phyloP scores from a whole-genome alignment of 1,140 invertebrate genomes.

The Conopomorpha cramerella region DNA sequence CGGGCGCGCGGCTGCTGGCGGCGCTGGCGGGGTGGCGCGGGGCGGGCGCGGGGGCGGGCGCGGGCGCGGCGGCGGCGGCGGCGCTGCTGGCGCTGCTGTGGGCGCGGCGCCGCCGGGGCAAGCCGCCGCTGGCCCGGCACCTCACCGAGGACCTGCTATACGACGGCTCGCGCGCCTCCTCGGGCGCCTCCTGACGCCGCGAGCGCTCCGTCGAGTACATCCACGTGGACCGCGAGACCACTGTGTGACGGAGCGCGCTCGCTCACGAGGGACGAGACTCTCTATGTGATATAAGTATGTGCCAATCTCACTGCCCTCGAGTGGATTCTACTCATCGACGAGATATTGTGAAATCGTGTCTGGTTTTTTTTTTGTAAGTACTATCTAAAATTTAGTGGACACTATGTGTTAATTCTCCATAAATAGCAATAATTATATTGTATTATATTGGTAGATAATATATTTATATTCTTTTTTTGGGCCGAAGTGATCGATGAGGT shows the following conservation, averaged over 20 bases:
- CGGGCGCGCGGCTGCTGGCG: conserved; percentile 25
- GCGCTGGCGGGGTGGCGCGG: conserved; percentile 23
- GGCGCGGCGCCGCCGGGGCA: conserved; percentile 58
- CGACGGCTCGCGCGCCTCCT: conserved; percentile 60
- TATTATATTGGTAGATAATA: no score
- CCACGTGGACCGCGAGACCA: conserved; percentile 86
- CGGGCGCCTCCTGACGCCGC: conserved; percentile 76
- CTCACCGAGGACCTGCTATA: conserved; percentile 63
- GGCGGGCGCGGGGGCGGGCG: conserved; percentile 43
- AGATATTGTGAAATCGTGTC: background rate
- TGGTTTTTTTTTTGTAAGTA: background rate
- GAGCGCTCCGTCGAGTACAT: conserved; percentile 87
- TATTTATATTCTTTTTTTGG: no score
- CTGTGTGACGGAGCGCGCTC: conserved; percentile 68
- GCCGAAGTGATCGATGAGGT: no score
- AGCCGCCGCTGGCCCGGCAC: conserved; percentile 45
- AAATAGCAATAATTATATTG: no score
- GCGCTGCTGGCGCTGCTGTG: conserved; percentile 58
- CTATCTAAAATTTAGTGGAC: background rate
- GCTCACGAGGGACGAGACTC: background rate
- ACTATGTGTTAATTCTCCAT: background rate
- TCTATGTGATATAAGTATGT: background rate
- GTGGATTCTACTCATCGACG: background rate
- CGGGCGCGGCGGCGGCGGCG: conserved; percentile 46
- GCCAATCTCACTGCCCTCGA: background rate